Evolutionary conservation across 2,113 vertebrate species (phyloP), one percentile per base, ranked within the genome.

Genomic region (Dipodomys ordii): DNA sequence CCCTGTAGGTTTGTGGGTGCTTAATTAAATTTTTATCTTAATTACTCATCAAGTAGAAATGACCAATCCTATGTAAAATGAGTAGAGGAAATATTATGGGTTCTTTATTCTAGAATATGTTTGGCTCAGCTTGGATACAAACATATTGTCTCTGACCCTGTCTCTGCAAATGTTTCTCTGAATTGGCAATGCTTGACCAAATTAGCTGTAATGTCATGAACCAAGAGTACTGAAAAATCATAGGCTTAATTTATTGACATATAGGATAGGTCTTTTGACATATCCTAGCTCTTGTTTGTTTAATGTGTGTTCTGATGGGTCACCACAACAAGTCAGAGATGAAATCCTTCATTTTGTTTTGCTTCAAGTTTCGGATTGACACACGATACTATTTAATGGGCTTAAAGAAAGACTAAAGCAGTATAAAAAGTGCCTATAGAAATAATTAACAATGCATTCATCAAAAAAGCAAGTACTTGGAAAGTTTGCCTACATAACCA

Each of bases 171-270:
- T 80, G 53, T 92, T 96, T 92, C 88, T 92, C 25, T 83, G 11
- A 94, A 96, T 91, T 92, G 89, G 62, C 73, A 96, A 89, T 93
- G 83, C 87, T 96, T 96, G 93, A 94, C 83, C 86, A 95, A 94
- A 95, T 97, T 93, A 95, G 68, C 88, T 96, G 39, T 92, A 49
- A 88, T 95, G 93, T 93, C 83, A 81, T 92, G 68, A 96, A 94
- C 85, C 60, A 93, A 95, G 64, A 95, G 71, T 90, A 84, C 35
- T 73, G 76, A 83, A 95, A 97, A 96, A 68, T 3, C 65, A 57
- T 86, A 57, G 84, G 30, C 84, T 96, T 95, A 94, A 96, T 96
- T 95, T 96, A 93, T 87, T 96, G 88, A 83, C 92, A 94, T 49
- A 80, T 83, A 93, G 79, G 92, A 87, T 90, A 80, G 89, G 39